phyloP scores from a whole-genome alignment of 1,140 invertebrate genomes.

The Drusus annulatus region DNA sequence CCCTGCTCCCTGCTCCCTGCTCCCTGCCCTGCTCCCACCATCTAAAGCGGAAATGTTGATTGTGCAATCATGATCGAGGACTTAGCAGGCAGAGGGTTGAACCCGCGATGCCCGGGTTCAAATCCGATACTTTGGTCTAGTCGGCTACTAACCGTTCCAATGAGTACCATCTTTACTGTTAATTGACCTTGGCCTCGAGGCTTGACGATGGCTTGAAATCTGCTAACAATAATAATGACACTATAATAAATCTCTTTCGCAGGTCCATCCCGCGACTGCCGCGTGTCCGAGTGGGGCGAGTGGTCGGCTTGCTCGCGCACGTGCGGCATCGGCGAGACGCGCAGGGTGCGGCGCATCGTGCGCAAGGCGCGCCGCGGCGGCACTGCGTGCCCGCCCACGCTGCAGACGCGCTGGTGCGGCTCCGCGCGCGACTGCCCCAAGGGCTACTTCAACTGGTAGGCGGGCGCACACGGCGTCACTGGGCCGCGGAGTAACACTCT shows the following conservation, averaged over 20 bases:
- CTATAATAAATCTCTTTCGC: conserved; percentile 52
- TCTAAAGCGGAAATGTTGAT: no score
- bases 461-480: not conserved
- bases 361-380: conserved; percentile 84
- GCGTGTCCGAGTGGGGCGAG: conserved; percentile 88
- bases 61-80: no score
- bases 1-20: no score
- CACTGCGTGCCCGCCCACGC: conserved; percentile 75
- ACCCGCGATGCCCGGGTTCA: no score
- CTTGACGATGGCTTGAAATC: conserved; percentile 37
- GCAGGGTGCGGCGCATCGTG: conserved; percentile 81
- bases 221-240: not conserved
- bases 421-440: conserved; percentile 79
- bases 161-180: not conserved
- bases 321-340: conserved; percentile 90
- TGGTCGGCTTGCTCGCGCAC: conserved; percentile 89
- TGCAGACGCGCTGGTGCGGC: conserved; percentile 90
- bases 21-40: no score
- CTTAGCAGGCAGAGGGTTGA: no score
- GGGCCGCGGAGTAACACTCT: not conserved
- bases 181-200: conserved; percentile 50
- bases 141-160: not conserved
- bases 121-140: no score
- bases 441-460: conserved; percentile 72
- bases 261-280: conserved; percentile 81